Percentiles rank a stretch among this genome's conserved stretches.
phyloP scores from a whole-genome alignment of 2,888 invertebrate species.

The Hyposoter dolosus region DNA sequence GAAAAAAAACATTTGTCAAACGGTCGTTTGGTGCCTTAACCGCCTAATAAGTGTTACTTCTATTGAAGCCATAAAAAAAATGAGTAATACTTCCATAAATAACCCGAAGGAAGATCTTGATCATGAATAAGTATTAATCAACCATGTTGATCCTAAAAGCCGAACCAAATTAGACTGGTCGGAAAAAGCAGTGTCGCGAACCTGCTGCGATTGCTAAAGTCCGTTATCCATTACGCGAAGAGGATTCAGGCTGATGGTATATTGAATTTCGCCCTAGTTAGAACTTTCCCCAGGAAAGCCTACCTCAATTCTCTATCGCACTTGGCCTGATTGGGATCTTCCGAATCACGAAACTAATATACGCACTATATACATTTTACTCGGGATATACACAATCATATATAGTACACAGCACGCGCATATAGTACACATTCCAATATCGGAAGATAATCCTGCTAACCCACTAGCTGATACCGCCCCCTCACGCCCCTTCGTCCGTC shows the following conservation, averaged over 20 bases:
- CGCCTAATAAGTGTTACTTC: not conserved
- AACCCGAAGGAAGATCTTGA: not conserved
- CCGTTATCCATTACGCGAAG: slow-evolving; percentile 36
- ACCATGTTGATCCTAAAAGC: slow-evolving; percentile 3
- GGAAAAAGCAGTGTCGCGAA: not conserved
- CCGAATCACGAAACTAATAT: slow-evolving; percentile 46
- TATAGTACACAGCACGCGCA: slow-evolving; percentile 45
- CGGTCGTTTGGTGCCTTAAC: not conserved
- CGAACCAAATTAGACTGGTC: not conserved
- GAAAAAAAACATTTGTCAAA: not conserved
- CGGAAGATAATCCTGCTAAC: slow-evolving; percentile 65
- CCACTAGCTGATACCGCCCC: slow-evolving; percentile 57
- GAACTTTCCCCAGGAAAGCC: slow-evolving; percentile 36
- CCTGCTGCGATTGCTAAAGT: not conserved
- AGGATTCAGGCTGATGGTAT: slow-evolving; percentile 25
- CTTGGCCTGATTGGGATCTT: slow-evolving; percentile 25
- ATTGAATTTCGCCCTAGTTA: slow-evolving; percentile 51
- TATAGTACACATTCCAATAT: slow-evolving; percentile 62
- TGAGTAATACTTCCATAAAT: not conserved
- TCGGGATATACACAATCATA: slow-evolving; percentile 23
- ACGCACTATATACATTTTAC: slow-evolving; percentile 29
- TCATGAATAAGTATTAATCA: not conserved
- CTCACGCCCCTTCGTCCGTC: not conserved
- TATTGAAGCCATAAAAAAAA: not conserved
- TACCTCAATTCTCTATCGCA: slow-evolving; percentile 31